Evolutionary conservation across 2,797 vertebrate species (phyloP), one percentile per base, ranked within the genome.

Genomic region (Danio jaintianensis): DNA sequence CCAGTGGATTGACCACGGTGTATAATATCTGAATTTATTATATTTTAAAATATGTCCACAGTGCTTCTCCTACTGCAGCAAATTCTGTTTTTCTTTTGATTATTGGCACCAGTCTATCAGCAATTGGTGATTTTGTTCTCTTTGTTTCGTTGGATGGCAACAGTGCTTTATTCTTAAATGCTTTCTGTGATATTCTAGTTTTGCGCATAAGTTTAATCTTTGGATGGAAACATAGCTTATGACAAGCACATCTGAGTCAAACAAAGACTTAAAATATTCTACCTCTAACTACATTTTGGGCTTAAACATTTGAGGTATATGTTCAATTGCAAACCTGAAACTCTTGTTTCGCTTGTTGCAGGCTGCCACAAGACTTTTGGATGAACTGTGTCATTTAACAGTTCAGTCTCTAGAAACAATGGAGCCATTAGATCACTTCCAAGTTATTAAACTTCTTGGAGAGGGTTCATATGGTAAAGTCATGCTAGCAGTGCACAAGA

Each of bases 381-480:
- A 96, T 0, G 95, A 96, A 78, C 94, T 96, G 91, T 95, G 96
- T 86, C 91, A 96, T 0, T 93, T 97, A 85, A 95, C 95, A 0
- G 94, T 92, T 72, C 97, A 98, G 91, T 96, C 94, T 67, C 93
- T 98, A 84, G 90, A 91, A 42, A 77, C 11, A 0, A 86, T 96
- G 0, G 95, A 97, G 84, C 94, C 95, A 0, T 86, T 94, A 0
- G 94, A 97, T 53, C 95, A 97, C 88, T 98, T 97, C 75, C 82
- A 93, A 84, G 84, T 96, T 52, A 85, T 97, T 12, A 96, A 96
- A 84, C 90, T 94, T 53, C 90, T 98, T 87, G 97, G 97, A 11
- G 95, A 96, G 88, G 97, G 97, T 63, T 96, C 96, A 6, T 98
- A 97, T 0, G 97, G 97, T 13, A 94, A 93, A 0, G 97, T 98